These are phyloP conservation scores for Cephus nigrinus DNA, from an alignment of 2,888 invertebrate genomes.

Conservation along the genomic window DNA sequence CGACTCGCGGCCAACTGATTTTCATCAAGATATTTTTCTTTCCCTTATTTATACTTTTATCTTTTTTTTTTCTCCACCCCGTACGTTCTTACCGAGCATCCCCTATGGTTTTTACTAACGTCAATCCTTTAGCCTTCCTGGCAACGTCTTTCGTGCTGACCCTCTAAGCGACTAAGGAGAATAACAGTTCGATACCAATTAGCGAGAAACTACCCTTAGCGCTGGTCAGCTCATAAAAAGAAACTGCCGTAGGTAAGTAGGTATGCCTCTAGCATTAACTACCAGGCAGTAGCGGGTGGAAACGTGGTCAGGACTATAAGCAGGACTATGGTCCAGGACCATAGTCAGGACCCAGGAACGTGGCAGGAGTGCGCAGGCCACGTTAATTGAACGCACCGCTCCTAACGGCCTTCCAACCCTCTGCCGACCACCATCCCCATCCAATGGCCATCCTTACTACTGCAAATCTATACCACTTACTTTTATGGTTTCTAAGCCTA, in stretches of 20 bases:
- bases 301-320: slow-evolving; percentile 13
- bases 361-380: slow-evolving; percentile 48
- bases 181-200: slow-evolving; percentile 67
- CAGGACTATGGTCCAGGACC: neutral
- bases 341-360: slow-evolving; percentile 14
- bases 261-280: slow-evolving; percentile 63
- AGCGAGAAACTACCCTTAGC: slow-evolving; percentile 54
- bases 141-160: slow-evolving; percentile 27
- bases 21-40: slow-evolving; percentile 20
- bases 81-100: neutral
- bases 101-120: slow-evolving; percentile 7
- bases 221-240: slow-evolving; percentile 60
- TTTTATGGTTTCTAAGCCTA: slow-evolving; percentile 61
- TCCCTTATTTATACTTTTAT: no score
- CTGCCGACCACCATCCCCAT: slow-evolving; percentile 26
- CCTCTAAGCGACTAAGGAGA: slow-evolving; percentile 55
- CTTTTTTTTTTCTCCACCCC: neutral
- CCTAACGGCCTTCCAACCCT: slow-evolving; percentile 50
- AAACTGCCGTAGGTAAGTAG: slow-evolving; percentile 65
- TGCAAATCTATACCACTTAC: slow-evolving; percentile 66
- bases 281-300: slow-evolving; percentile 45
- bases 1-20: slow-evolving; percentile 12
- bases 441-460: slow-evolving; percentile 39
- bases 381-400: slow-evolving; percentile 66
- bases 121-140: slow-evolving; percentile 20